Evolutionary conservation across 2,797 vertebrate species (phyloP).

Genomic region (Hyperoplus lanceolatus): DNA sequence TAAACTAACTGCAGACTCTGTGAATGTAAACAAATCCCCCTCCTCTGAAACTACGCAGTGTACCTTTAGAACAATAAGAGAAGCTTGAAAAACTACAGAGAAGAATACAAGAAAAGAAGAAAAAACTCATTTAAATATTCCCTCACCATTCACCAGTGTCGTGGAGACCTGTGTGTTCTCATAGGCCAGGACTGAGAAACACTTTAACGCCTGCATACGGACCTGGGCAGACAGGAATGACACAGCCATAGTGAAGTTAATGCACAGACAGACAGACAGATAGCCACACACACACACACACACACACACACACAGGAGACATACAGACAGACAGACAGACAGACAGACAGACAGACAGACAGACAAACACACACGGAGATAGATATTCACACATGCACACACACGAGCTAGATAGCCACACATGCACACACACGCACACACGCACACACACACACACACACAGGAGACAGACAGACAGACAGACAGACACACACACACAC

Average conservation of each 20-base stretch:
- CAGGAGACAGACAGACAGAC: conserved; percentile 35
- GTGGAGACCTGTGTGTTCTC: conserved; percentile 98
- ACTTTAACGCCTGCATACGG: conserved; percentile 98
- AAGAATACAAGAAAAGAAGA: not conserved
- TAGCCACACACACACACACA: too few species aligned
- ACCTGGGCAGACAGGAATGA: conserved; percentile 83
- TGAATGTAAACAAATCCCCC: too few species aligned
- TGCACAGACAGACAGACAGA: not conserved
- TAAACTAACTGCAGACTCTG: too few species aligned
- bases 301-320: too few species aligned
- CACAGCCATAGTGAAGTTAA: too few species aligned
- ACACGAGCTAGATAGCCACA: conserved; percentile 68
- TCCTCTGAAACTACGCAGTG: too few species aligned
- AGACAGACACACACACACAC: not conserved
- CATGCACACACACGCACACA: not conserved
- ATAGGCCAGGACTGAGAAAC: conserved; percentile 97
- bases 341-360: conserved; percentile 1
- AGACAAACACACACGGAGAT: conserved; percentile 72
- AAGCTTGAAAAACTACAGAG: not conserved
- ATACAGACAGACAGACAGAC: not conserved
- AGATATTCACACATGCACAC: too few species aligned
- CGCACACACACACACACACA: conserved; percentile 79
- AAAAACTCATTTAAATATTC: too few species aligned
- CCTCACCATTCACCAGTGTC: conserved; percentile 97
- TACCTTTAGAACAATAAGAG: not conserved